These are phyloP conservation scores for Novumbra hubbsi DNA, from an alignment of 2,797 vertebrate species.

Conservation along the genomic window DNA sequence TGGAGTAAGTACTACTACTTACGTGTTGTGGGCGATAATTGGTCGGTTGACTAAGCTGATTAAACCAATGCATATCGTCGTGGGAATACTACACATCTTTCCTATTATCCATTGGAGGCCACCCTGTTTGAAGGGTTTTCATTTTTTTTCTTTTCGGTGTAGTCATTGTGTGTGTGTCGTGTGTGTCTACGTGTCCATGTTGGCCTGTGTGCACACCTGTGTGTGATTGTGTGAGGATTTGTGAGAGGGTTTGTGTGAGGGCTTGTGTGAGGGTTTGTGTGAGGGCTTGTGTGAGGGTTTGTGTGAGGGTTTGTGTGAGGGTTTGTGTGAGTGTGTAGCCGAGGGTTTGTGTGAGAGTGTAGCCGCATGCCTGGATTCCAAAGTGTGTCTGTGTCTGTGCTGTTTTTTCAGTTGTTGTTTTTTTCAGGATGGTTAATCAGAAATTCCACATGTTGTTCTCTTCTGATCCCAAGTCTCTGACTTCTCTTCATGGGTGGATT, in stretches of 20 bases:
- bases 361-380: not conserved
- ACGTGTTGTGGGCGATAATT: too few relatives aligned
- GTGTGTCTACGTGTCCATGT: too few relatives aligned
- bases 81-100: too few relatives aligned
- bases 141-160: too few relatives aligned
- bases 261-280: not conserved
- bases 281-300: not conserved
- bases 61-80: too few relatives aligned
- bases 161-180: too few relatives aligned
- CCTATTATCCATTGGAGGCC: too few relatives aligned
- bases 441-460: not conserved
- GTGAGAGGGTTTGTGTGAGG: too few relatives aligned
- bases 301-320: not conserved
- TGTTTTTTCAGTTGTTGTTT: not conserved
- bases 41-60: too few relatives aligned
- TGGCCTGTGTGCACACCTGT: too few relatives aligned
- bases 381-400: not conserved
- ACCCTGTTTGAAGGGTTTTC: too few relatives aligned
- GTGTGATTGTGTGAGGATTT: not conserved
- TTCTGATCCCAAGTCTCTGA: not conserved
- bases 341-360: not conserved
- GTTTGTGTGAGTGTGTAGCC: not conserved
- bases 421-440: not conserved
- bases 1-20: too few relatives aligned
- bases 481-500: not conserved